Base-by-base conservation (phyloP, 2,113 vertebrate species). In the Neomonachus schauinslandi region DNA sequence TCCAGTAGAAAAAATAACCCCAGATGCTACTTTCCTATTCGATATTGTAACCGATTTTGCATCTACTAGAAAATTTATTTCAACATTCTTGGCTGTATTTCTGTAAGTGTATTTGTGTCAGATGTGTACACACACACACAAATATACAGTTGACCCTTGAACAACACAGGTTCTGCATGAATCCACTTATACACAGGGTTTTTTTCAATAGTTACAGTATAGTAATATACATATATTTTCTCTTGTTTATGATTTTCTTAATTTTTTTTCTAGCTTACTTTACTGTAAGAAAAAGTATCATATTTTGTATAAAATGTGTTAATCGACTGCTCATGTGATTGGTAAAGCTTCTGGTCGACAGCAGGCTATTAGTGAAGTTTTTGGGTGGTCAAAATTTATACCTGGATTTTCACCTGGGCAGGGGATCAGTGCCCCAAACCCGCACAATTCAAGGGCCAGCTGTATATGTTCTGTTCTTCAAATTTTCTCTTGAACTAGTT, bases 291-390 rank as follows among this genome's bases (percentile, higher is more conserved):
- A 67, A n/a, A 67, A n/a, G 31, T 18, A 67, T 18, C 11, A 15
- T 67, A 67, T 67, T 67, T 67, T n/a, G 65, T n/a, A 4, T 67
- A 33, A 16, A 33, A 67, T 67, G 65, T 67, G 31, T 33, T 7
- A 16, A 12, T n/a, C 2, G 24, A n/a, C 7, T 1, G 31, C 5
- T n/a, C 31, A n/a, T 1, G 31, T 7, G 65, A n/a, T 67, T 8
- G 31, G 65, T 18, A n/a, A 67, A 16, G 1, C 31, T n/a, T 67
- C 65, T 67, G 67, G 67, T 71, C 67, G 21, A 71, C 67, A 69
- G 67, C 18, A 71, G 67, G 67, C n/a, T 36, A 2, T 21, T 36
- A n/a, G n/a, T 19, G 2, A 2, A 36, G 33, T 36, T 36, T 36
- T 21, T 10, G 67, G 2, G 18, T 33, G 18, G 7, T 71, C 18